Evolutionary conservation across 2,888 invertebrate species (phyloP), one percentile per base, ranked within the genome.

Genomic region (Agonopterix alstromeriana): DNA sequence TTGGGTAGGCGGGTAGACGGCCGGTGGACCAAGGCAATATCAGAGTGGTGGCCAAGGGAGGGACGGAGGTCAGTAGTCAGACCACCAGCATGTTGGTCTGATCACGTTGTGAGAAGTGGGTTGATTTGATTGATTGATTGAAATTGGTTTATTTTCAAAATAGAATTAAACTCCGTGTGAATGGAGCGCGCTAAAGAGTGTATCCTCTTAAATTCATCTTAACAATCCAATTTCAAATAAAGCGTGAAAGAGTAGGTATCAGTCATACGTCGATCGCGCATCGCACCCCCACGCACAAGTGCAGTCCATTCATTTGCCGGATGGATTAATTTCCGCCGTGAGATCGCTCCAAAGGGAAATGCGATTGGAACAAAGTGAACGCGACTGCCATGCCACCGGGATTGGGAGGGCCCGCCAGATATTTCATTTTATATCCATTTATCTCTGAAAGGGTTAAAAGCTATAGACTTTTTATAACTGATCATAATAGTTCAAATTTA

Each of bases 301-400:
- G 84, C 80, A 83, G 81, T 74, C 80, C 79, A 85, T 85, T 87
- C 84, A 85, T 86, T 86, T 82, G 76, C 77, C 83, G 83, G 84
- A 87, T 82, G 80, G 77, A 79, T 84, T 87, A 80, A 87, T 87
- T 85, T 87, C 87, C 87, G 83, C 73, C 74, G 77, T 77, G 84
- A 82, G 84, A 86, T 84, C 81, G 82, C 66, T 77, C 77, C 72
- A 79, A 82, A 82, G 80, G 83, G 85, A 85, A 84, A 83, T 81
- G 73, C 80, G 82, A 86, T 85, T 83, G 83, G 82, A 75, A 82
- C 83, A 84, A 85, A 82, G 76, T 79, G 65, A 73, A 66, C 63
- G 65, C 67, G 70, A 65, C 67, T 64, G 63, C 63, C 53, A 61
- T 64, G 63, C 63, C 53, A 61, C 57, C 59, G 58, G 67, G 47